Conservation (phyloP, 2,113 vertebrate genomes). For the Passer domesticus region DNA sequence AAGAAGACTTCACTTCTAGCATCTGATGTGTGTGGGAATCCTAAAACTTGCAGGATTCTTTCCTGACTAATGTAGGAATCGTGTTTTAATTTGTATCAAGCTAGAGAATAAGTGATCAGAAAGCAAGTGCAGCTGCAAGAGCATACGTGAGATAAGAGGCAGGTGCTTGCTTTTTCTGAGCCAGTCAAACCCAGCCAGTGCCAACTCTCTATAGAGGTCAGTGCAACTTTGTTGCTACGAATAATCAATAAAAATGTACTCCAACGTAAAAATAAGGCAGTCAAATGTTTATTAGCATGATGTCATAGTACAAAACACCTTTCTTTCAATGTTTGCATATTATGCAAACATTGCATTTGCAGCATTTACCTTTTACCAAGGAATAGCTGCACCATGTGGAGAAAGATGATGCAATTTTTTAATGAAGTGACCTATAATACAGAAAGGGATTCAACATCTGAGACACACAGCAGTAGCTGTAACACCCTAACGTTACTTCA, state of each 20-base stretch:
- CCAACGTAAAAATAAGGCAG: background rate
- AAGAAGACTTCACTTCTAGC: background rate
- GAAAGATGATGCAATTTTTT: background rate
- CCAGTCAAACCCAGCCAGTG: background rate
- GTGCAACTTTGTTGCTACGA: background rate
- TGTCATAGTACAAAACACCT: background rate
- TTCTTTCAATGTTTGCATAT: background rate
- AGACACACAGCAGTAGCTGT: fast-evolving
- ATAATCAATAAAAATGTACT: background rate
- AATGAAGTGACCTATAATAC: background rate
- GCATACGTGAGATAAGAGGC: fast-evolving
- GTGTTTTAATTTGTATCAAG: background rate
- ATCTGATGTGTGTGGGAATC: background rate
- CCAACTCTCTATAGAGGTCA: background rate
- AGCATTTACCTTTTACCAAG: background rate
- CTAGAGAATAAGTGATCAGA: background rate
- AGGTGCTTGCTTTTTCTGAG: background rate
- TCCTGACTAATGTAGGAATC: background rate
- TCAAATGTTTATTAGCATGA: background rate
- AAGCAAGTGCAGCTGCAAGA: fast-evolving
- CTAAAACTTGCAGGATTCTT: background rate
- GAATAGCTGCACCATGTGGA: background rate
- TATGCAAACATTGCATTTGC: background rate
- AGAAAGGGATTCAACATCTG: background rate
- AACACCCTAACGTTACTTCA: background rate